Evolutionary conservation across 2,888 invertebrate genomes (phyloP), one percentile per base, ranked within the genome.

Genomic region (Drosophila recens): DNA sequence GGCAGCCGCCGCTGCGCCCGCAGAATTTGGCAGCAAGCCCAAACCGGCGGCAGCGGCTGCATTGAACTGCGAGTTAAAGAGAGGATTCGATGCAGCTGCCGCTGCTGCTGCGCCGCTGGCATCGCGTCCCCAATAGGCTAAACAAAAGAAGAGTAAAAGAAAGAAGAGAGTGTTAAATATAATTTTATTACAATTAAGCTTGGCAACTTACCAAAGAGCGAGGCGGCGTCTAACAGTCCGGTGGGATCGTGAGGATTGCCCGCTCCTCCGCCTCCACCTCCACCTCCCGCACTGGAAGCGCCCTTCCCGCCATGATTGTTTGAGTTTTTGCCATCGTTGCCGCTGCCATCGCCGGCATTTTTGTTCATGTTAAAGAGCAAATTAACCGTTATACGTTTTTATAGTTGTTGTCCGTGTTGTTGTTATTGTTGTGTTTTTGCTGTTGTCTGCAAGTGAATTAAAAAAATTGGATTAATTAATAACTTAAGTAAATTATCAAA

Each of bases 51-150:
- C 91, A 59, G 93, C 92, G 61, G 92, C 92, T 38, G 92, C 92
- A 90, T 92, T 92, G 75, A 92, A 93, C 80, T 93, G 93, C 46
- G 93, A 92, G 65, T 90, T 92, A 61, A 93, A 93, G 9, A 93
- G 88, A 45, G 92, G 92, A 90, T 92, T 92, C 40, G 92, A 90
- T 56, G 93, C 92, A 61, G 93, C 92, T 69, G 93, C 92, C 15
- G 93, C 48, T n/a, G 48, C 92, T 42, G 92, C 92, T 64, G 92
- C 91, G 8, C 91, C 87, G 8, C 86, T 82, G 43, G 93, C 90
- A 92, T 95, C 95, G 87, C 97, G 94, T 33, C 96, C 96, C 97
- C 97, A 97, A 93, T 97, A 97, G 70, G 97, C 97, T 96, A 82
- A 43, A 6, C 4, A 10, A 38, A 5, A 10, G 9, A 23, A 27